Base-by-base conservation (phyloP, 2,113 vertebrate species). In the Gyps fulvus region DNA sequence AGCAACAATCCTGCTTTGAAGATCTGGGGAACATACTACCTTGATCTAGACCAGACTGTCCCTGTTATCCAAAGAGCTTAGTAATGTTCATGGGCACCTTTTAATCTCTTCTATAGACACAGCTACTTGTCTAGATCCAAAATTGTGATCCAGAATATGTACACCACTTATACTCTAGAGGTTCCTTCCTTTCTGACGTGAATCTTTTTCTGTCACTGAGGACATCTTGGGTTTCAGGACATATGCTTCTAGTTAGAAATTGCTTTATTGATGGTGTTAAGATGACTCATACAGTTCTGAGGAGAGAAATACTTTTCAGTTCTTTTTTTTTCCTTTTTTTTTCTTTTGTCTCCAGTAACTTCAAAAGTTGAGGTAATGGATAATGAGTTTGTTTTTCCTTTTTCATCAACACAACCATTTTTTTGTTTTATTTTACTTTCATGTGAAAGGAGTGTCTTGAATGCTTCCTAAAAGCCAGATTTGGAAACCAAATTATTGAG, bases 331-430 rank as follows among this genome's bases (percentile, higher is more conserved):
- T 14, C 5, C 9, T 21, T 20, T 42, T 32, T 52, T 52, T 73
- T 76, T 42, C 1, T 83, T n/a, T 62, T 13, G 6, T 47, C 15
- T 67, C 31, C 57, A 52, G 17, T 52, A 69, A 38, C 34, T 84
- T 87, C 38, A 36, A 29, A 84, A 29, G 4, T 21, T 69, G 9
- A 93, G 29, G 36, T 73, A 70, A 77, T 9, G 2, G 7, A 6
- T 29, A 61, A 40, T 31, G 32, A 61, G 1, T 40, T 22, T 52
- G 3, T 9, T 81, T 95, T 82, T 16, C 17, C 3, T 38, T 80
- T 74, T 69, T 10, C 16, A 47, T 32, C 72, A 76, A 63, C 2
- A 43, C 3, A 27, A 3, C 1, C 0, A 1, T 4, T 70, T 50
- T 38, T 42, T 66, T 32, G 0, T 12, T 77, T 61, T n/a, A 5